phyloP scores from a whole-genome alignment of 2,888 invertebrate genomes.

The Lapara coniferarum region DNA sequence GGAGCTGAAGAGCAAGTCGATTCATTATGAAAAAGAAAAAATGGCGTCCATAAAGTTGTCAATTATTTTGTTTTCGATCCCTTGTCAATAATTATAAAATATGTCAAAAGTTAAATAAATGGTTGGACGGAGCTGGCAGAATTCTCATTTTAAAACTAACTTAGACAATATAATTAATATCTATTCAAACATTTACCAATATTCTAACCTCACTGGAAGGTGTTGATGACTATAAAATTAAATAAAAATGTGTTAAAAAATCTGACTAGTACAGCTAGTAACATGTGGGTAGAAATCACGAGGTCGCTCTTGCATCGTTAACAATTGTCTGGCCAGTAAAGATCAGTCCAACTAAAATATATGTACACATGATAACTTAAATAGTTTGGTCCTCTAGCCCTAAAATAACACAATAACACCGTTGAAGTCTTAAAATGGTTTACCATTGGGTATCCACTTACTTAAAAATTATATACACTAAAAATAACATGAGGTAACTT shows the following conservation, averaged over 20 bases:
- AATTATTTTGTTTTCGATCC: too few species aligned
- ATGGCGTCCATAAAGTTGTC: too few species aligned
- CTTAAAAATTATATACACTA: slow-evolving; percentile 2
- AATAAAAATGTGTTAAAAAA: too few species aligned
- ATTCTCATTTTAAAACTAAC: neutral
- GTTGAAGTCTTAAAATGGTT: neutral
- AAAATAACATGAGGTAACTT: neutral
- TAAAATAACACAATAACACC: slow-evolving; percentile 22
- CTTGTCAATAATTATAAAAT: too few species aligned
- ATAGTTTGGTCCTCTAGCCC: slow-evolving; percentile 33
- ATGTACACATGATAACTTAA: slow-evolving; percentile 36
- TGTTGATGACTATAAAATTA: slow-evolving; percentile 37
- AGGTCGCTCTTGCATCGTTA: slow-evolving; percentile 22
- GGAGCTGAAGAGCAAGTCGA: too few species aligned
- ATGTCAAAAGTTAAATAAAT: too few species aligned
- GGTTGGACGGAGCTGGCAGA: too few species aligned
- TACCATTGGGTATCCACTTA: neutral
- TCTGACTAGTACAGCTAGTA: slow-evolving; percentile 63
- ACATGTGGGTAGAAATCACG: slow-evolving; percentile 40
- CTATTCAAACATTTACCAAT: slow-evolving; percentile 6
- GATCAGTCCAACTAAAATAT: slow-evolving; percentile 32
- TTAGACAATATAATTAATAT: neutral
- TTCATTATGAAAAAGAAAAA: too few species aligned
- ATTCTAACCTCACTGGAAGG: slow-evolving; percentile 4
- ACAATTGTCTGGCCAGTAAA: neutral